Conservation (phyloP, 2,888 invertebrate genomes). For the Watsonalla cultraria region DNA sequence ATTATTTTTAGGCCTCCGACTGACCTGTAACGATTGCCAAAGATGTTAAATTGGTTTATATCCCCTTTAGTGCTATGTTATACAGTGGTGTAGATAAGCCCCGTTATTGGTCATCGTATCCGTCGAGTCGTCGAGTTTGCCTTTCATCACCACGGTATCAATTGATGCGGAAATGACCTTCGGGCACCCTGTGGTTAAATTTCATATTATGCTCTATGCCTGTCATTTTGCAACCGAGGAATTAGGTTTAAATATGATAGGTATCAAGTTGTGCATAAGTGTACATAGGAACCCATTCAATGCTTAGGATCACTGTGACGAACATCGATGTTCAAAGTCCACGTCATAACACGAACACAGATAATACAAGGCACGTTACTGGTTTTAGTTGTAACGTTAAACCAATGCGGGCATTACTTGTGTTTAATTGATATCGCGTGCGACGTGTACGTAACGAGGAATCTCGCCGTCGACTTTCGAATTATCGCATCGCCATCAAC, state of each 20-base stretch:
- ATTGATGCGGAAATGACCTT: slow-evolving; percentile 51
- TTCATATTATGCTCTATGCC: slow-evolving; percentile 17
- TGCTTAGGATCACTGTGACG: no score
- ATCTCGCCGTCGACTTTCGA: slow-evolving; percentile 33
- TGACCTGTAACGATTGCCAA: no score
- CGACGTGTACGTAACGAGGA: slow-evolving; percentile 38
- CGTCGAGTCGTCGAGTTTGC: slow-evolving; percentile 22
- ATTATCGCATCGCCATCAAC: slow-evolving; percentile 22
- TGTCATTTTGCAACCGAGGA: no score
- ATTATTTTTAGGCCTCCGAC: no score
- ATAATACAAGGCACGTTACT: slow-evolving; percentile 12
- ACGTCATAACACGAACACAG: slow-evolving; percentile 2
- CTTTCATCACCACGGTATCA: slow-evolving; percentile 42
- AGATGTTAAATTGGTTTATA: no score
- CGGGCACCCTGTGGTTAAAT: slow-evolving; percentile 35
- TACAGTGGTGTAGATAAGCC: slow-evolving; percentile 22
- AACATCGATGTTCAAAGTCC: slow-evolving; percentile 14
- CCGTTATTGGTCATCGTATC: slow-evolving; percentile 28
- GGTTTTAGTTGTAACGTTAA: slow-evolving; percentile 40
- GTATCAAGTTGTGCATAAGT: no score
- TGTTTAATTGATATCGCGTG: slow-evolving; percentile 49
- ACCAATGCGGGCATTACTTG: slow-evolving; percentile 37
- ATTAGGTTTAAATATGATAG: no score
- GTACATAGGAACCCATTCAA: no score
- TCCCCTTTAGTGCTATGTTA: slow-evolving; percentile 3